Conservation (phyloP, 2,888 invertebrate genomes). For the Ethmia dodecea region DNA sequence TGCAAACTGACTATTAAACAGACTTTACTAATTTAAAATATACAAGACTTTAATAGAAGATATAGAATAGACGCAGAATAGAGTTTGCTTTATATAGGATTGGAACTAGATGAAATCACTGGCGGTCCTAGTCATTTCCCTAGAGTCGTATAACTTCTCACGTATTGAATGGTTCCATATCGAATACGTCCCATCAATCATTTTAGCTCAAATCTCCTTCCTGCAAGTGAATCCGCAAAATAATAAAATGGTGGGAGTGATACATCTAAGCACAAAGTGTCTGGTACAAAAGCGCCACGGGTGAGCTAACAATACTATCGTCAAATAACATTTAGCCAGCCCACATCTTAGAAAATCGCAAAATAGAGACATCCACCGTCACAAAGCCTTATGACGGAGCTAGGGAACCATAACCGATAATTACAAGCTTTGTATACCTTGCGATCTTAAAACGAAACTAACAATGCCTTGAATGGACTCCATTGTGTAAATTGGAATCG, state of each 20-base stretch:
- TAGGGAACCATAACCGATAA: slow-evolving; percentile 66
- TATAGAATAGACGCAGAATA: too few species aligned
- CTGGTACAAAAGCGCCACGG: slow-evolving; percentile 57
- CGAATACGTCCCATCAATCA: slow-evolving; percentile 59
- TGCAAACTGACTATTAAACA: too few species aligned
- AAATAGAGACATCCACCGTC: slow-evolving; percentile 66
- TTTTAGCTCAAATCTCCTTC: slow-evolving; percentile 42
- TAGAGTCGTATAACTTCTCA: slow-evolving; percentile 65
- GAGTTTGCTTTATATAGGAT: too few species aligned
- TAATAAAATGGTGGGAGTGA: slow-evolving; percentile 73
- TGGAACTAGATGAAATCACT: too few species aligned
- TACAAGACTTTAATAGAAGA: too few species aligned
- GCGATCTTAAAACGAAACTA: slow-evolving; percentile 46
- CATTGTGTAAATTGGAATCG: slow-evolving; percentile 40
- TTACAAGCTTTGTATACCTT: slow-evolving; percentile 70
- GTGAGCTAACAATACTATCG: slow-evolving; percentile 69
- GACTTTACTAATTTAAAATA: too few species aligned
- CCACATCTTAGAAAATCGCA: slow-evolving; percentile 75
- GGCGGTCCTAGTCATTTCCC: too few species aligned
- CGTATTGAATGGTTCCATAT: slow-evolving; percentile 36
- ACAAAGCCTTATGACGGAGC: slow-evolving; percentile 61
- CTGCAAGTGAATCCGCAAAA: slow-evolving; percentile 59
- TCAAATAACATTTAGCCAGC: slow-evolving; percentile 76
- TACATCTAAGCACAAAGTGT: slow-evolving; percentile 50
- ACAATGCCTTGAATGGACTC: slow-evolving; percentile 39